Evolutionary conservation across 1,140 invertebrate species (phyloP).

Genomic region (Diplogasteroides magnus): DNA sequence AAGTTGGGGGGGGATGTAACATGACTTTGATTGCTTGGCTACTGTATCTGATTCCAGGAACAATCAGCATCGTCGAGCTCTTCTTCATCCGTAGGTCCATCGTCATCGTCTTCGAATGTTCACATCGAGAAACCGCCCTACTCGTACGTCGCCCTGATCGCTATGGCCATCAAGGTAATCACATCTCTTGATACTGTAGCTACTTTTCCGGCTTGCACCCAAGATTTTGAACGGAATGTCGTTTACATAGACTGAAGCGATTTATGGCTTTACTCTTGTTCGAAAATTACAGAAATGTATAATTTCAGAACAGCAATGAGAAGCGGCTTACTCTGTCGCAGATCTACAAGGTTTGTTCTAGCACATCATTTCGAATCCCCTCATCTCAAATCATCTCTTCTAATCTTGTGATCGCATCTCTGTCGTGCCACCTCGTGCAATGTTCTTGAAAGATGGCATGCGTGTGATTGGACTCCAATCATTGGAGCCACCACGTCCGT

Average conservation of each 20-base stretch:
- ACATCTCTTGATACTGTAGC: no score
- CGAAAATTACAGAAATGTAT: no score
- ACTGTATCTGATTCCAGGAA: not conserved
- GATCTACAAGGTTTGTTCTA: constrained; percentile 76
- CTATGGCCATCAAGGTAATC: constrained; percentile 62
- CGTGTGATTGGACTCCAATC: no score
- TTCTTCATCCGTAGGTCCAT: not conserved
- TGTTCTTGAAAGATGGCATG: no score
- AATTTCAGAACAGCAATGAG: constrained; percentile 58
- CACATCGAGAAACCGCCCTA: constrained; percentile 61
- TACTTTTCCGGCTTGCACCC: no score
- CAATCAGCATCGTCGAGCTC: constrained; percentile 1
- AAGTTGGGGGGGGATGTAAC: not conserved
- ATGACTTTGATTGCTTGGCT: not conserved
- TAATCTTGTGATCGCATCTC: constrained; percentile 64
- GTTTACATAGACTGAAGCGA: no score
- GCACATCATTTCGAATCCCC: constrained; percentile 59
- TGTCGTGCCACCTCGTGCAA: no score
- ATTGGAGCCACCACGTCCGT: no score
- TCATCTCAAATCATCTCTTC: constrained; percentile 60
- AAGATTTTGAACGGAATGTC: no score
- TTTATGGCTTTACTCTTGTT: no score
- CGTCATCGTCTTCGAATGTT: not conserved
- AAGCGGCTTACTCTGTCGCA: constrained; percentile 92
- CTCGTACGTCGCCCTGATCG: constrained; percentile 65